These are phyloP conservation scores for Ptilodon capucinus DNA, from an alignment of 2,888 invertebrate species.

Conservation along the genomic window DNA sequence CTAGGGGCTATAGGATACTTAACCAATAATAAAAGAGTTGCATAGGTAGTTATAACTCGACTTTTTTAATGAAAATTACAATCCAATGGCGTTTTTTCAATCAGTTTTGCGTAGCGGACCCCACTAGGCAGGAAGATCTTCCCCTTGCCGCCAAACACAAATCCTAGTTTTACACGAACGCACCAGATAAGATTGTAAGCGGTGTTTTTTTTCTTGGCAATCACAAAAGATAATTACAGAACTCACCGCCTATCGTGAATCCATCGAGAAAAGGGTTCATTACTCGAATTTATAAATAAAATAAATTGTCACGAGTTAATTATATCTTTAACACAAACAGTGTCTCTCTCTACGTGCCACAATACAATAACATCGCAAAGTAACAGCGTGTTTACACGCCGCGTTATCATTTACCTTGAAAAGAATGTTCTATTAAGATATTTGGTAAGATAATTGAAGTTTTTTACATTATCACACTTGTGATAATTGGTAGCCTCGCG, in stretches of 20 bases:
- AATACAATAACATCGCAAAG: constrained; percentile 18
- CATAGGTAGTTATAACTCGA: too few relatives aligned
- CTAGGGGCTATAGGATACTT: too few relatives aligned
- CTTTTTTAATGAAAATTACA: too few relatives aligned
- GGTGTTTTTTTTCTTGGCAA: too few relatives aligned
- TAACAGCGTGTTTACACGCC: constrained; percentile 24
- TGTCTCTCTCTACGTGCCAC: neutral
- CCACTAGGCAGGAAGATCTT: too few relatives aligned
- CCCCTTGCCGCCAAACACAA: too few relatives aligned
- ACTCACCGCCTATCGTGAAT: constrained; percentile 53
- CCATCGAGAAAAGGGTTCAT: constrained; percentile 63
- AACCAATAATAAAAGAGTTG: too few relatives aligned
- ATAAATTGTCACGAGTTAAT: constrained; percentile 6
- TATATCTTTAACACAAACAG: constrained; percentile 15
- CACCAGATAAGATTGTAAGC: too few relatives aligned
- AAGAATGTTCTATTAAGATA: constrained; percentile 40
- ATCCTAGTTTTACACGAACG: too few relatives aligned
- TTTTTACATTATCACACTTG: constrained; percentile 5
- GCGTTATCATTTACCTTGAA: constrained; percentile 49
- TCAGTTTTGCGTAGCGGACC: too few relatives aligned
- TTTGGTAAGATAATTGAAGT: constrained; percentile 39
- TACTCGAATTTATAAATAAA: constrained; percentile 4
- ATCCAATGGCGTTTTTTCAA: too few relatives aligned
- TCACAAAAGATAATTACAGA: constrained; percentile 11
- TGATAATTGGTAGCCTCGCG: too few relatives aligned